Base-by-base conservation (phyloP, 2,888 invertebrate genomes). In the Andrena dorsata region DNA sequence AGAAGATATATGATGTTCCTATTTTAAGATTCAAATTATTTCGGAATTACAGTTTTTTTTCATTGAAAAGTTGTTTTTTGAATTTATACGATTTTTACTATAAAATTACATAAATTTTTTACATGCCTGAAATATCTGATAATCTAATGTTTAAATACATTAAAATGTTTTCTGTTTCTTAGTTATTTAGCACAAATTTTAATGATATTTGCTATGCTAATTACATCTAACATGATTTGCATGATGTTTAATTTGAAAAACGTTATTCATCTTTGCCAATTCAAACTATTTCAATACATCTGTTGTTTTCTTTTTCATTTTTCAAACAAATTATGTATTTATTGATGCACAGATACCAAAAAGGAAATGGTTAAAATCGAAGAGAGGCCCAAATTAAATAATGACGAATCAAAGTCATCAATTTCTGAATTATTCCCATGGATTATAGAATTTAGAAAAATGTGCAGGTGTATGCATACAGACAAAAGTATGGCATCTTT, bases 391-490 rank as follows among this genome's bases (percentile, higher is more conserved):
- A 84, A 80, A 41, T 63, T 72, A 63, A 83, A 80, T 63, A 74
- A 76, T 77, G 87, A 87, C 51, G 87, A 84, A 56, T 65, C 77
- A 58, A 85, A 84, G 68, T 81, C 77, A 80, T 79, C 81, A 64
- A 68, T 82, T 71, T 64, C 64, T 66, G 86, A 88, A 51, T 83
- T 90, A 79, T 88, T 88, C 74, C 88, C 93, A 51, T 94, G 94
- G 94, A 86, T 92, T 49, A 72, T 83, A 53, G 91, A 91, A 77
- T 94, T 93, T 81, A 90, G 88, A 71, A 87, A 89, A 76, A 90
- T 91, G 90, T 93, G 91, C 78, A 89, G 88, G 60, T 83, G 85
- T 63, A 84, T 90, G 66, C 84, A 92, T 32, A 83, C 85, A 10
- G 86, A 90, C 73, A 90, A 86, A 69, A 92, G 82, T 84, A 91